Base-by-base conservation (phyloP, 2,113 vertebrate species). In the Arvicanthis niloticus region DNA sequence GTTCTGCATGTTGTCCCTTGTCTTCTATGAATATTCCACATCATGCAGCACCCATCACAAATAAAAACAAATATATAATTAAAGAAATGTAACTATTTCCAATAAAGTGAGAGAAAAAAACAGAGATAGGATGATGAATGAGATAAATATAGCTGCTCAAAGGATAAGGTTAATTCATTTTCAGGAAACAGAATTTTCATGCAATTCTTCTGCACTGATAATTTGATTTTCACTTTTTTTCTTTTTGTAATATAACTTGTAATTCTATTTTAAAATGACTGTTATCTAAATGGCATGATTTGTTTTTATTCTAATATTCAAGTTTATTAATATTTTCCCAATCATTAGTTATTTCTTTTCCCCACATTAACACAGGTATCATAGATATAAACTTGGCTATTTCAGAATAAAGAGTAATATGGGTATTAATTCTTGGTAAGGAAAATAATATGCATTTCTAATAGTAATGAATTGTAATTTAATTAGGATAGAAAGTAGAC, bases 361-460 rank as follows among this genome's bases (percentile, higher is more conserved):
- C 26, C 1, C 24, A 29, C 26, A 65, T 65, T 17, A 21, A 45
- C 8, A 65, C 8, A 31, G 26, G 15, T 16, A 34, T 62, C n/a
- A 85, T 2, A 65, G 26, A 31, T 45, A 65, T 31, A 29, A 85
- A 2, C 40, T 45, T 45, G 26, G 26, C 40, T 45, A 19, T 45
- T 45, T 85, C 60, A 34, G n/a, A 16, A 21, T 26, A 0, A 0
- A 31, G 40, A 29, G 16, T 65, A 45, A 31, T 84, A 13, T 60
- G 21, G 2, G 22, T 40, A 13, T 0, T 15, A 9, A 45, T 11
- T 3, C 1, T 60, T 45, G 16, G 42, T 65, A 19, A 11, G 2
- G 40, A 62, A 84, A 65, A 65, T 31, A 65, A 31, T 31, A 2
- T 16, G 31, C 40, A 10, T 31, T 5, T 8, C 17, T 29, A 5